phyloP scores from a whole-genome alignment of 2,888 invertebrate species.

The Catocala sponsa region DNA sequence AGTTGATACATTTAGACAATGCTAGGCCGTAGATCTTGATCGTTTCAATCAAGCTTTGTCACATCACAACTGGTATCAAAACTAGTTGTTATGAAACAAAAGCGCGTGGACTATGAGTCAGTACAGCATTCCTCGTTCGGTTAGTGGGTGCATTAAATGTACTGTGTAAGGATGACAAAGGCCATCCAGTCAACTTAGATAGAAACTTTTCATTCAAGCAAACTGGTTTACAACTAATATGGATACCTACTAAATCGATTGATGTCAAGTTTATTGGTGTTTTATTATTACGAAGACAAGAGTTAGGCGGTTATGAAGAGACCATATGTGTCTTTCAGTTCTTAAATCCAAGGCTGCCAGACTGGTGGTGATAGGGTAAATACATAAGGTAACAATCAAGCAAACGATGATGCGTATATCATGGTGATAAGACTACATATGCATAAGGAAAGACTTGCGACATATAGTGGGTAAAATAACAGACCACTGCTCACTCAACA shows the following conservation, averaged over 20 bases:
- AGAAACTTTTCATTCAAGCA: slow-evolving; percentile 16
- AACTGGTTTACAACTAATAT: slow-evolving; percentile 17
- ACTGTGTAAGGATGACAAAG: slow-evolving; percentile 58
- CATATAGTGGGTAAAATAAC: no score
- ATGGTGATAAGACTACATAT: no score
- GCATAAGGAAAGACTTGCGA: no score
- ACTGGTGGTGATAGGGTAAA: no score
- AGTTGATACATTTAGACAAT: no score
- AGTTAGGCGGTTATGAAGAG: no score
- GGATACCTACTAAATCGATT: slow-evolving; percentile 6
- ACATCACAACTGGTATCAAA: slow-evolving; percentile 21
- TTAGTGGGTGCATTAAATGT: slow-evolving; percentile 50
- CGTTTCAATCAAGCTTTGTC: slow-evolving; percentile 15
- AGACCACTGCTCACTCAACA: no score
- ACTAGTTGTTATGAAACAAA: slow-evolving; percentile 46
- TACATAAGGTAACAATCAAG: no score
- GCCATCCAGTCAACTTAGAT: slow-evolving; percentile 45
- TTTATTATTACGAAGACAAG: neutral
- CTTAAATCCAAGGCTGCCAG: no score
- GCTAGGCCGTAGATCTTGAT: neutral
- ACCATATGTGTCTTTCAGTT: no score
- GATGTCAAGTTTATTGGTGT: slow-evolving; percentile 17
- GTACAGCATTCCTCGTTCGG: slow-evolving; percentile 32
- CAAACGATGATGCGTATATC: no score
- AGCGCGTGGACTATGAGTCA: slow-evolving; percentile 24